Evolutionary conservation across 2,888 invertebrate species (phyloP), one percentile per base, ranked within the genome.

Genomic region (Drosophila mulleri): DNA sequence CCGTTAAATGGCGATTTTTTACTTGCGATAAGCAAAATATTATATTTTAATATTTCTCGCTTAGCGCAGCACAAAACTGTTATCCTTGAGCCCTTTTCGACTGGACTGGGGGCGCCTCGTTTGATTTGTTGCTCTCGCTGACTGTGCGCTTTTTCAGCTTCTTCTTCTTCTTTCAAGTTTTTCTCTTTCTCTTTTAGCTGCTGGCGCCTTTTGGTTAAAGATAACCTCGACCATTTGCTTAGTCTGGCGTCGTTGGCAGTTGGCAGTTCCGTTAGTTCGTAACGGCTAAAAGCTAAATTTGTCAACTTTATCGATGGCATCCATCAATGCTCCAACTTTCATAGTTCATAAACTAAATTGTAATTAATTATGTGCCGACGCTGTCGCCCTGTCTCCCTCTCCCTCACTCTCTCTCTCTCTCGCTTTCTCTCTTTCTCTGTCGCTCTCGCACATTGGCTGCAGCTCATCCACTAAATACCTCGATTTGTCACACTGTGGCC

Each of bases 21-120:
- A 81, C 71, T 83, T 12, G 62, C 61, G 89, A 89, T 89, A 90
- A 77, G 66, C 75, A 47, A 72, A 89, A 85, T 88, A 90, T 89
- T 80, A 81, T 86, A 89, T 89, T 88, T 88, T 89, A 90, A 89
- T 89, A 89, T 89, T 88, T 90, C 72, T 62, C 73, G 83, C 88
- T 82, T 85, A 80, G 83, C 78, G 64, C 83, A 83, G 88, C 88
- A 79, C 54, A 70, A 78, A 78, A 67, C 63, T 32, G 71, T 69
- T 72, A 66, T 71, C 68, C 76, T 67, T 75, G 59, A 77, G 73
- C 67, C 60, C 66, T 66, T 56, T 67, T 42, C 41, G 53, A 12
- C 26, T 47, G 52, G 41, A 53, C 29, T 35, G 29, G 12, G 16
- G 14, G 1, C 23, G 57, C 63, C 61, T 53, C 52, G 57, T 63